Evolutionary conservation across 2,888 invertebrate species (phyloP).

Genomic region (Eupithecia tripunctaria): DNA sequence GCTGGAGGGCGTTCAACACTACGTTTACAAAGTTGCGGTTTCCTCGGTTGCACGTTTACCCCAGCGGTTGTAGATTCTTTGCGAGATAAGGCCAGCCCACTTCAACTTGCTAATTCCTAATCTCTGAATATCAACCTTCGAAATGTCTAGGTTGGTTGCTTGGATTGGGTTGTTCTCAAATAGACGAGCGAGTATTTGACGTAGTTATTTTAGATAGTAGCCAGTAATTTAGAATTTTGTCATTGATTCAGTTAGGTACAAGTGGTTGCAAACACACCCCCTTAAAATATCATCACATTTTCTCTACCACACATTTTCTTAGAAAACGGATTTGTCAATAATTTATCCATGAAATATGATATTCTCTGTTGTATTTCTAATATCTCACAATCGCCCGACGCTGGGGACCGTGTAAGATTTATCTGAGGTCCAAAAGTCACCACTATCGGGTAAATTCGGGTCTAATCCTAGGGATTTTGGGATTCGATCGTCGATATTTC

Average conservation of each 20-base stretch:
- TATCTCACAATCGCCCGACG: slow-evolving; percentile 35
- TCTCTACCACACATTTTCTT: slow-evolving; percentile 33
- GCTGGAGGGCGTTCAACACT: no score
- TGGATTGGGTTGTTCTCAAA: not conserved
- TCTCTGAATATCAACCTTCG: no score
- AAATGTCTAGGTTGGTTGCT: no score
- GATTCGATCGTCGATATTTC: slow-evolving; percentile 32
- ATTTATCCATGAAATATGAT: slow-evolving; percentile 39
- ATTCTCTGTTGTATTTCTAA: slow-evolving; percentile 40
- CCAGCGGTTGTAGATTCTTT: no score
- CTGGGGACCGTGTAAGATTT: slow-evolving; percentile 47
- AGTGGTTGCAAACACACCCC: not conserved
- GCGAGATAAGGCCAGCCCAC: no score
- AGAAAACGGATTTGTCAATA: slow-evolving; percentile 41
- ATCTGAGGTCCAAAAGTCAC: slow-evolving; percentile 47
- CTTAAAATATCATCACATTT: slow-evolving; percentile 38
- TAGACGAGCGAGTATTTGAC: not conserved
- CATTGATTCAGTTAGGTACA: not conserved
- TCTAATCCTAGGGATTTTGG: slow-evolving; percentile 22
- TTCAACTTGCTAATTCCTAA: no score
- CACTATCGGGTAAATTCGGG: slow-evolving; percentile 39
- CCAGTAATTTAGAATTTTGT: not conserved
- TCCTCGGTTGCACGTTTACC: no score
- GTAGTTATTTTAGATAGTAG: not conserved
- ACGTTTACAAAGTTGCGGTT: no score